Evolutionary conservation across 2,797 vertebrate species (phyloP), one percentile per base, ranked within the genome.

Genomic region (Hipposideros larvatus): DNA sequence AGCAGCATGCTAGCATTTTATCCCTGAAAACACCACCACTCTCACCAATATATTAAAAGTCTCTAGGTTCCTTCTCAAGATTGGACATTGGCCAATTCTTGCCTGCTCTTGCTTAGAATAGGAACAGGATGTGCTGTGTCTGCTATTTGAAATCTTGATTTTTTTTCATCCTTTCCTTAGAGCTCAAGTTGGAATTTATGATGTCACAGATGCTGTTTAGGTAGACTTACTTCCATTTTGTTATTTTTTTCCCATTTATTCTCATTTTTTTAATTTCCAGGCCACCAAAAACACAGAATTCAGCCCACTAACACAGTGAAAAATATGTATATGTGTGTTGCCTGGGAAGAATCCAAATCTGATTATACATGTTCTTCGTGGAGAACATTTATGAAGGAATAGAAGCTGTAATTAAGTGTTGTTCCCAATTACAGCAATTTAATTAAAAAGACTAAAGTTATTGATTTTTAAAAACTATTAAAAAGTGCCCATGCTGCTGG

Each of bases 371-470:
- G 37, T 77, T 98, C 85, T 97, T 98, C 95, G 92, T 88, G 97
- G 94, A 98, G 93, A 97, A 61, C 65, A 95, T 98, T 97, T 96
- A 26, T 88, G 87, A 90, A 97, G 41, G 96, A 98, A 97, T 93
- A 96, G 96, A 98, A 98, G 97, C 92, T 87, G 80, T 91, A 97
- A 95, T 98, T 98, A 98, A 93, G 94, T 96, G 86, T 94, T 97
- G 94, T 98, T 94, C 97, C 41, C 66, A 96, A 83, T 98, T 98
- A 97, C 37, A 98, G 92, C 95, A 97, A 98, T 98, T 98, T 97
- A 98, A 98, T 98, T 98, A 97, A 92, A 98, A 98, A 98, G 91
- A 94, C 97, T 94, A 96, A 98, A 95, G 68, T 86, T 96, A 98
- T 97, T 97, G 98, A 98, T 98, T 98, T 98, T 96, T 85, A 14